Evolutionary conservation across 2,797 vertebrate species (phyloP).

Genomic region (Halcyon chelicuti): DNA sequence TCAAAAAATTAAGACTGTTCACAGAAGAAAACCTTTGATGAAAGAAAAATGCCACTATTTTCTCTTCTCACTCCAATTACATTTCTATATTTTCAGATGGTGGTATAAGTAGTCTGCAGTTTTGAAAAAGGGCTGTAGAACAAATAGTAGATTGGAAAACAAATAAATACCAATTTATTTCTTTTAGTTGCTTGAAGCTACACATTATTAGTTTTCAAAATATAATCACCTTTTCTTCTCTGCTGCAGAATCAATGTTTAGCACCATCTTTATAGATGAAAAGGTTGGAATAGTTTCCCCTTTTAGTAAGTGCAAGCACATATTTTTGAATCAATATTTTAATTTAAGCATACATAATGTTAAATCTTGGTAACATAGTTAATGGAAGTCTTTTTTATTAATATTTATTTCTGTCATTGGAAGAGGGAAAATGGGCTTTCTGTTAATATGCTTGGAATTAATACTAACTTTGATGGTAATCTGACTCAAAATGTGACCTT

Average conservation of each 20-base stretch:
- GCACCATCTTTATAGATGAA: background rate
- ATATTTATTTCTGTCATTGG: background rate
- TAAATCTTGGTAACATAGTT: background rate
- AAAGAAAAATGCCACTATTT: background rate
- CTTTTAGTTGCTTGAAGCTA: background rate
- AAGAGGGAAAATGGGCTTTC: background rate
- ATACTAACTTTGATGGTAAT: background rate
- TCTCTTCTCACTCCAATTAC: background rate
- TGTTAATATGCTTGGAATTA: background rate
- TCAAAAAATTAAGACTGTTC: background rate
- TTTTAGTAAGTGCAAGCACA: background rate
- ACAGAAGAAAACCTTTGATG: background rate
- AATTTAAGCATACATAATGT: background rate
- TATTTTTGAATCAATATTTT: conserved; percentile 21
- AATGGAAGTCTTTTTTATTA: background rate
- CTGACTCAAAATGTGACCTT: background rate
- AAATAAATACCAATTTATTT: background rate
- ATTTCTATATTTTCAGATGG: background rate
- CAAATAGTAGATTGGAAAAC: background rate
- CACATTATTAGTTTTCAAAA: conserved; percentile 6
- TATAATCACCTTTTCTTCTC: background rate
- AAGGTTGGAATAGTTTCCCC: background rate
- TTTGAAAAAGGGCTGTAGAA: background rate
- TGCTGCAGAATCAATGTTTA: background rate
- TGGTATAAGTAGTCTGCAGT: background rate